Base-by-base conservation (phyloP, 92 coral and sea anemone species). In the Parazoanthus atlanticus region DNA sequence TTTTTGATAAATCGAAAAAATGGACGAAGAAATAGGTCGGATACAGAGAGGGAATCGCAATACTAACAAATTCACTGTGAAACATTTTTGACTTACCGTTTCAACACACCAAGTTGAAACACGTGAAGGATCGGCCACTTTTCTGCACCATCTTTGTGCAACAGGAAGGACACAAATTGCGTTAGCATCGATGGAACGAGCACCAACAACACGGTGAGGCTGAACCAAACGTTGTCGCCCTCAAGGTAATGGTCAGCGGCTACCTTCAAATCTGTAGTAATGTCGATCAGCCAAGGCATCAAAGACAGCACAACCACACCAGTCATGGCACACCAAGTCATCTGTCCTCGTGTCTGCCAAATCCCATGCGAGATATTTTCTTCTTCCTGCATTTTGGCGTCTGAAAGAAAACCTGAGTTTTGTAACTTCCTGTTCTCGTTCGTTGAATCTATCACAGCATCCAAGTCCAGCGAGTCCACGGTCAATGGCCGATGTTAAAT, bases 81-180 rank as follows among this genome's bases (percentile, higher is more conserved):
- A 15, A 52, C 21, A 52, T 12, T 52, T 52, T 2, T 52, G 17
- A 12, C 61, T 33, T 82, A 82, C 86, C 86, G 54, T 36, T 82
- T 38, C 12, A 82, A 64, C 15, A 82, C 86, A 65, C 86, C 86
- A 21, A 82, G 86, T 65, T 82, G 86, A 65, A 82, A 15, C 0
- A 82, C 75, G 9, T 82, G 86, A 25, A 82, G 30, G 76, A 36
- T 11, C 64, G 78, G 54, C 31, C 36, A 40, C 76, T 46, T 74
- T 15, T 74, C 78, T 10, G 43, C 47, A 9, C 32, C 46, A n/a
- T 33, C 25, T 33, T 25, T 15, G 34, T 31, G 76, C n/a, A 74
- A 74, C 4, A 74, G 26, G 46, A 32, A 74, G 43, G 78, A 74
- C 28, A 34, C 78, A 1, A 74, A 10, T 15, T 74, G 78, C 47